Evolutionary conservation across 2,888 invertebrate genomes (phyloP).

Genomic region (Hydriomena furcata): DNA sequence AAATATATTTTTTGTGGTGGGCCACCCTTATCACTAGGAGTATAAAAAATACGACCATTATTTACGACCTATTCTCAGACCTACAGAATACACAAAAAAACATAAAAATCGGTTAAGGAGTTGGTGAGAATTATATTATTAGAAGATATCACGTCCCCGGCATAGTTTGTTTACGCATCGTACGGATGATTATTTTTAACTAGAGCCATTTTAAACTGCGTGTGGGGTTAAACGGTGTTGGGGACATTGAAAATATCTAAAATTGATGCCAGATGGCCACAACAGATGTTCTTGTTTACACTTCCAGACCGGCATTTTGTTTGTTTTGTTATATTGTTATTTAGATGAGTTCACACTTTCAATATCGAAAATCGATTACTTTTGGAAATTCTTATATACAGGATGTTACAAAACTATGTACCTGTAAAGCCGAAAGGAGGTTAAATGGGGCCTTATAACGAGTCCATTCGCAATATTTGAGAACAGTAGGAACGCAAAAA

Average conservation of each 20-base stretch:
- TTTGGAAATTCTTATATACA: no score
- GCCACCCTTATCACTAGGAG: no score
- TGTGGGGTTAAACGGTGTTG: conserved; percentile 21
- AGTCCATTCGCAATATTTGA: no score
- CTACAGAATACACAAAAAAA: no score
- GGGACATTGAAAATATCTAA: conserved; percentile 19
- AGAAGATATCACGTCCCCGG: not conserved
- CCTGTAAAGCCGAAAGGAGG: no score
- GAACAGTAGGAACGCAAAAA: no score
- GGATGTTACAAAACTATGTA: no score
- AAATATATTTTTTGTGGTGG: no score
- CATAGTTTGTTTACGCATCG: conserved; percentile 2
- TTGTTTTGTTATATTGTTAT: not conserved
- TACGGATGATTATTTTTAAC: conserved; percentile 17
- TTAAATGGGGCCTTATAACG: no score
- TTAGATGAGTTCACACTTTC: not conserved
- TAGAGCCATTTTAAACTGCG: conserved; percentile 23
- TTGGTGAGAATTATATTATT: not conserved
- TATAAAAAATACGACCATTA: no score
- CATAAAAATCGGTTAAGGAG: no score
- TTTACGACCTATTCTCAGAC: no score
- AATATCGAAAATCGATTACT: not conserved
- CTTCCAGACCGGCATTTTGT: conserved; percentile 5
- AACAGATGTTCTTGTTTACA: not conserved
- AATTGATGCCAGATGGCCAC: conserved; percentile 30